Evolutionary conservation across 2,113 vertebrate genomes (phyloP), one percentile per base, ranked within the genome.

Genomic region (Eulacestoma nigropectus): DNA sequence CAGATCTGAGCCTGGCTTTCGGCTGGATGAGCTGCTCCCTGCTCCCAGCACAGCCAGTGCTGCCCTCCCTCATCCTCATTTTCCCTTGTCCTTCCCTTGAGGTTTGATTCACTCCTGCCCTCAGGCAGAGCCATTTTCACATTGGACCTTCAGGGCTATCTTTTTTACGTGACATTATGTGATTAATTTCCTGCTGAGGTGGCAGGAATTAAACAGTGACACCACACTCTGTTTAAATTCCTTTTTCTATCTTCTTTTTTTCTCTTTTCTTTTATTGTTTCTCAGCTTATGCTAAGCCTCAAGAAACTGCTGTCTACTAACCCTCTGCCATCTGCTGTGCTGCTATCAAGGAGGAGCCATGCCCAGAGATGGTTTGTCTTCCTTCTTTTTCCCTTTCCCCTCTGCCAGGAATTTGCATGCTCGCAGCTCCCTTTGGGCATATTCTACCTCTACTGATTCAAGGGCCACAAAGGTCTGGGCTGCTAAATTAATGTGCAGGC

Each of bases 221-320:
- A 86, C 0, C 0, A 84, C 80, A 92, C 84, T 80, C 68, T 84
- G 76, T 90, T 95, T 89, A 63, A 92, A 90, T 89, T 95, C 80
- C 41, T 44, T 74, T 92, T 87, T 55, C 89, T 78, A 5, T 33
- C 79, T 73, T 85, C 70, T 74, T 85, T 46, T 13, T 49, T 30
- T 5, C 2, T 26, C 14, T n/a, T 72, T 89, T 75, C 69, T 91
- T 94, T 90, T 93, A 84, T 87, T 95, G 81, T 87, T 96, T 89
- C 91, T 93, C 92, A 95, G 94, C 81, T 95, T 94, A 87, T 80
- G 74, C 59, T 96, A 93, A 91, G 53, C 81, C 81, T 94, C 81
- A 83, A 89, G 91, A 67, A 96, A 84, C 84, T 94, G 74, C 87
- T 96, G 65, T 95, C 87, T 95, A 32, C 78, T 94, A 94, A 87